A percentile compares a stretch with the other conserved stretches of the same genome.
Evolutionary conservation across 2,888 invertebrate genomes (phyloP).

Genomic region (Drosophila austrosaltans): DNA sequence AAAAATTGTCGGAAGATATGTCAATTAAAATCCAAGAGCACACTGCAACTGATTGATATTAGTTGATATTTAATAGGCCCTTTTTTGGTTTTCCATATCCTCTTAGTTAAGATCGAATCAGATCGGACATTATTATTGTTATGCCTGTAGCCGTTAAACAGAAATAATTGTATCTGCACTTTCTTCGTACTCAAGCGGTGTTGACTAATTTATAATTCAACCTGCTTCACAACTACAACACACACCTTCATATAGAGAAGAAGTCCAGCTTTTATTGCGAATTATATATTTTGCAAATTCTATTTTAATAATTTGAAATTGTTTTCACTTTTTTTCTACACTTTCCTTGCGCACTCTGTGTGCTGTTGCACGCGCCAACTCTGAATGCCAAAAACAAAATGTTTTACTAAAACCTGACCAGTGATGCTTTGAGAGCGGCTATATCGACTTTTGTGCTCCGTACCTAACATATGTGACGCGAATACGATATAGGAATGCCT

Average conservation of each 20-base stretch:
- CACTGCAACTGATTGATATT: constrained; percentile 1
- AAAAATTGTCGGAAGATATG: constrained; percentile 2
- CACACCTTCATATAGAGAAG: constrained; percentile 69
- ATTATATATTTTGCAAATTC: constrained; percentile 24
- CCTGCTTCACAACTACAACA: constrained; percentile 19
- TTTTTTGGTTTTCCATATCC: neutral
- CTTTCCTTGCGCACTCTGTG: constrained; percentile 49
- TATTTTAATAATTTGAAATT: constrained; percentile 53
- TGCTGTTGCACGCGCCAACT: constrained; percentile 71
- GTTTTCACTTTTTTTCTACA: constrained; percentile 46
- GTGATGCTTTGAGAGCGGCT: constrained; percentile 41
- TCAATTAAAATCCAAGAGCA: constrained; percentile 1
- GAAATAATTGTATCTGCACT: neutral
- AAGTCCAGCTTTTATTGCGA: constrained; percentile 17
- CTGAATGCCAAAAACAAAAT: constrained; percentile 68
- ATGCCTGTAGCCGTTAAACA: constrained; percentile 2
- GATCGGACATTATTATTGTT: constrained; percentile 7
- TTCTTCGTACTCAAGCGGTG: neutral
- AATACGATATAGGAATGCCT: neutral
- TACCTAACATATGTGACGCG: constrained; percentile 11
- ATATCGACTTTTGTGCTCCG: constrained; percentile 28
- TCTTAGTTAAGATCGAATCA: neutral
- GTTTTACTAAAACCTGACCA: constrained; percentile 49
- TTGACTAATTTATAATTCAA: constrained; percentile 1
- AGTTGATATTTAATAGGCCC: neutral